Evolutionary conservation across 2,797 vertebrate species (phyloP), one percentile per base, ranked within the genome.

Genomic region (Chiroxiphia lanceolata): DNA sequence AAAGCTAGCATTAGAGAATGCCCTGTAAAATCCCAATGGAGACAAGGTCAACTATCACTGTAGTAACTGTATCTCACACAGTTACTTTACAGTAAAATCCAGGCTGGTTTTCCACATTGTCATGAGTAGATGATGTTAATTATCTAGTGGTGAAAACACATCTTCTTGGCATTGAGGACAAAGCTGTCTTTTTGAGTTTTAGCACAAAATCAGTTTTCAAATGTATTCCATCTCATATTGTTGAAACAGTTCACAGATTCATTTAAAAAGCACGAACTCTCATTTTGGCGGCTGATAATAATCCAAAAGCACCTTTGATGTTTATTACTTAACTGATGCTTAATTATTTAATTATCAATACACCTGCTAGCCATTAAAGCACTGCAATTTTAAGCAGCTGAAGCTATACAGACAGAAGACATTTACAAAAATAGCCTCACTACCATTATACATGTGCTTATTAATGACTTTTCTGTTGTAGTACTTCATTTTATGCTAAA

Each of bases 201-300:
- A 82, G 87, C 93, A 91, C 75, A 67, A 89, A 93, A 87, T 40
- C 45, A 40, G 59, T 71, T 95, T 88, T 89, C 47, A 90, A 86
- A 82, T 44, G 42, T 60, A 82, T 88, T 92, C 75, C 63, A 70
- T 45, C 74, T 79, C 14, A 10, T 57, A 57, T 29, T 90, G 90
- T 9, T 79, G 74, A 86, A 91, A n/a, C 34, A 65, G 48, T 75
- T 86, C 54, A 78, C 3, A 79, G 51, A 79, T 71, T 72, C 18
- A 40, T 67, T 81, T 54, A 79, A 63, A 94, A 61, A 15, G 57
- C 0, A 5, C 19, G 82, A 36, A 75, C 33, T 68, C 54, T 61
- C 72, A 56, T 91, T 79, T 71, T 63, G 51, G 33, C 72, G 67
- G 31, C 19, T 72, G 50, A 50, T 78, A 74, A 50, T 31, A 77